A percentile compares a stretch with the other conserved stretches of the same genome.
Evolutionary conservation across 2,797 vertebrate species (phyloP).

Genomic region (Falco naumanni): DNA sequence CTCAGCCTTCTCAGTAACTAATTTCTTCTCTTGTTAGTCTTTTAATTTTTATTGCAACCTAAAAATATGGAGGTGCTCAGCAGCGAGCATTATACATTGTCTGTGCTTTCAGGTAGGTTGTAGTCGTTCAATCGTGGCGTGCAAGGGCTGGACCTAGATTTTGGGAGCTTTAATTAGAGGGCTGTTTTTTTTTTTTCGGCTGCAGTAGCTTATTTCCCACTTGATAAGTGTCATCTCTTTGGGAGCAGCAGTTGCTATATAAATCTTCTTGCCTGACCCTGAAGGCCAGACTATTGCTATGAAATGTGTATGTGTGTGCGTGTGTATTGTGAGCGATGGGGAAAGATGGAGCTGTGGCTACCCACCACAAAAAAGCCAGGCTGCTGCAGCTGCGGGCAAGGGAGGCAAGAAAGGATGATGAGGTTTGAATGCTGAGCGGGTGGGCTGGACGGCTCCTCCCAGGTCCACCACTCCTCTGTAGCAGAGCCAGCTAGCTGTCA

Average conservation of each 20-base stretch:
- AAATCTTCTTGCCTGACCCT: background rate
- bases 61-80: background rate
- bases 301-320: background rate
- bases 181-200: background rate
- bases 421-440: background rate
- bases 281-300: background rate
- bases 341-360: background rate
- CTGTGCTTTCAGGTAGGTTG: background rate
- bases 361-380: background rate
- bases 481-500: conserved; percentile 18
- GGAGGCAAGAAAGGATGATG: background rate
- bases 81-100: background rate
- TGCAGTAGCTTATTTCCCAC: background rate
- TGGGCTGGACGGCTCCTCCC: background rate
- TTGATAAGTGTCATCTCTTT: background rate
- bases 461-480: background rate
- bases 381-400: background rate
- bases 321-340: background rate
- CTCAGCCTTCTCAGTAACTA: background rate
- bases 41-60: background rate
- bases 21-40: background rate
- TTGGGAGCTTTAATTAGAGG: background rate
- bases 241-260: background rate
- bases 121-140: background rate
- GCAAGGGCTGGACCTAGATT: background rate